Evolutionary conservation across 2,888 invertebrate species (phyloP).

Genomic region (Chironomus riparius): DNA sequence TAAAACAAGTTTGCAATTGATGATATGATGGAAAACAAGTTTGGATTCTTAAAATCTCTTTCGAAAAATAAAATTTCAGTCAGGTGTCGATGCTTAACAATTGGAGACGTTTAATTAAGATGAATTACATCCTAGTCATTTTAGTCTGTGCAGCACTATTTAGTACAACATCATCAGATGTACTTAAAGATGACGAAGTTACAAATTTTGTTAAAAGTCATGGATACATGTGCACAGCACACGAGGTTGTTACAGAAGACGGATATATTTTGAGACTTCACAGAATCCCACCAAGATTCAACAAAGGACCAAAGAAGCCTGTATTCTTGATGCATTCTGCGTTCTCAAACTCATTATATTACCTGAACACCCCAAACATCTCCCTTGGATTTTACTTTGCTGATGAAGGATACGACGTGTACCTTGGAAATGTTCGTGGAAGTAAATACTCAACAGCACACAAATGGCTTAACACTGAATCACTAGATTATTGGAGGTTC

Average conservation of each 20-base stretch:
- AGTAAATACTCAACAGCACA: neutral
- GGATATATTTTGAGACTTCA: constrained; percentile 61
- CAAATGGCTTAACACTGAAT: neutral
- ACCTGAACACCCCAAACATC: neutral
- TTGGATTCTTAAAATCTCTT: neutral
- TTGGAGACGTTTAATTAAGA: neutral
- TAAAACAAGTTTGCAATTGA: neutral
- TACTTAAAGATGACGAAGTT: neutral
- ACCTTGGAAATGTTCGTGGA: neutral
- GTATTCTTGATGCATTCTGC: constrained; percentile 2
- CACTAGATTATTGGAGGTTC: neutral
- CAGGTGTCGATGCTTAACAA: neutral
- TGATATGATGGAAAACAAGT: neutral
- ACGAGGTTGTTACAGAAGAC: constrained; percentile 54
- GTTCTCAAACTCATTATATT: neutral
- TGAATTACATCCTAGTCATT: neutral
- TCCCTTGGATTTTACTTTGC: constrained; percentile 30
- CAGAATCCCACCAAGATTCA: constrained; percentile 47
- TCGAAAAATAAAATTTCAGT: neutral
- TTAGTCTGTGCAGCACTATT: neutral
- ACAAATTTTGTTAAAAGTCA: neutral
- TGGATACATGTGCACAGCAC: constrained; percentile 43
- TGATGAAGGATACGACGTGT: constrained; percentile 3
- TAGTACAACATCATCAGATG: neutral
- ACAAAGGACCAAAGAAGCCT: constrained; percentile 30